phyloP scores from a whole-genome alignment of 2,888 invertebrate species.

The Cremastinae sp. region DNA sequence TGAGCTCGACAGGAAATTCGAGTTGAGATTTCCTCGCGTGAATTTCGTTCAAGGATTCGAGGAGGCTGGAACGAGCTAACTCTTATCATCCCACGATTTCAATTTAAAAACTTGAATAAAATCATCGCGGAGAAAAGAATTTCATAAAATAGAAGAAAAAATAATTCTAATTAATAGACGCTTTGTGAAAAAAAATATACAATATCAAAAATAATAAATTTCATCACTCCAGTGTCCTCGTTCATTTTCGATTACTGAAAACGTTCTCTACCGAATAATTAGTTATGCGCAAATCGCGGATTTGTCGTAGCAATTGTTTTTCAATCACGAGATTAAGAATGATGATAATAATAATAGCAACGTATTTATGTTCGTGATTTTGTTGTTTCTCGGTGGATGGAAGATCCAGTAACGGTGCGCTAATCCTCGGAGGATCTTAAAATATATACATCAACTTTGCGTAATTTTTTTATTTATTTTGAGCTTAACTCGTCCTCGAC shows the following conservation, averaged over 20 bases:
- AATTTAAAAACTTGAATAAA: background rate
- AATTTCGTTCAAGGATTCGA: conserved; percentile 29
- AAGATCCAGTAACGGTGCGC: conserved; percentile 59
- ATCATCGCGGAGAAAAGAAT: too few relatives aligned
- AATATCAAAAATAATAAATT: background rate
- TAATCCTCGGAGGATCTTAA: conserved; percentile 53
- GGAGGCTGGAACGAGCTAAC: background rate
- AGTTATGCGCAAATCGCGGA: conserved; percentile 46
- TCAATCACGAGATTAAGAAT: conserved; percentile 12
- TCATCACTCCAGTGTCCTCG: conserved; percentile 17
- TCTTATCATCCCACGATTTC: too few relatives aligned
- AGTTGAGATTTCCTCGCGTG: conserved; percentile 32
- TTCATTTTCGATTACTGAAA: background rate
- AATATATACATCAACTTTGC: conserved; percentile 57
- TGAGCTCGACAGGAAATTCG: conserved; percentile 16
- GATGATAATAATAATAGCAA: conserved; percentile 26
- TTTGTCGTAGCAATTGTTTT: conserved; percentile 40
- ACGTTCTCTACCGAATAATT: conserved; percentile 38
- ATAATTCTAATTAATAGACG: too few relatives aligned
- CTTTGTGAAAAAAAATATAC: too few relatives aligned
- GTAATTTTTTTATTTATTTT: conserved; percentile 38
- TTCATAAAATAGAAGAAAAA: too few relatives aligned
- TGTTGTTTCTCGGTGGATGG: conserved; percentile 46
- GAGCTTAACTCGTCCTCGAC: conserved; percentile 30
- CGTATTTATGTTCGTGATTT: conserved; percentile 30